Evolutionary conservation across 1,140 invertebrate genomes (phyloP), one percentile per base, ranked within the genome.

Genomic region (Zaprionus africanus): DNA sequence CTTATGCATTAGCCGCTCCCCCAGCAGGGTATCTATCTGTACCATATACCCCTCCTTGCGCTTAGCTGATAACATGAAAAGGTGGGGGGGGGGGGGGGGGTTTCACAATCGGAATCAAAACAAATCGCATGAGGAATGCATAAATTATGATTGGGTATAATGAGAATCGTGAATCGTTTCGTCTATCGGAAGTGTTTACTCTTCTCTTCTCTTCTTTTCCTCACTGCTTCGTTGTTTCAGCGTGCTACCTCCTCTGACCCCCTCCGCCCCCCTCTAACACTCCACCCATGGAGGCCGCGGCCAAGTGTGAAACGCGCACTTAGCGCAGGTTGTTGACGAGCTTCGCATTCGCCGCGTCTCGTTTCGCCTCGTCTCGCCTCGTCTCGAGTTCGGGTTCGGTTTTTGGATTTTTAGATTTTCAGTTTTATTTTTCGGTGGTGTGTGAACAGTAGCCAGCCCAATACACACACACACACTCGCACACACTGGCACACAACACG

Each of bases 101-200:
- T n/a, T n/a, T n/a, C 31, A 24, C 49, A 56, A 28, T 34, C 24
- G 36, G 12, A 28, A 59, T 49, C 24, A 24, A 43, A 53, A 34
- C 38, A 59, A 69, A 79, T 76, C 82, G 82, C 79, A 82, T 76
- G 51, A 63, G 36, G 79, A 85, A 85, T 82, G 78, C 78, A 69
- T 75, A 75, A 75, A 75, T 75, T 75, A 75, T 66, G 64, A 66
- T 82, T 85, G 66, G 86, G 82, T 84, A 76, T 66, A 51, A 58
- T 68, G 71, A 69, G 64, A 38, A 41, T 65, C 15, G 19, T 24
- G 49, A 64, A 38, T 64, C 19, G 24, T 64, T 64, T 54, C 49
- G 64, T 73, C 58, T 66, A 70, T 75, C 72, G 72, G 72, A 75
- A 75, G 59, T 75, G 49, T 72, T 68, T 51, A 51, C 46, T 51